A percentile compares a stretch with the other conserved stretches of the same genome.
Evolutionary conservation across 2,797 vertebrate species (phyloP).

Genomic region (Microhierax caerulescens): DNA sequence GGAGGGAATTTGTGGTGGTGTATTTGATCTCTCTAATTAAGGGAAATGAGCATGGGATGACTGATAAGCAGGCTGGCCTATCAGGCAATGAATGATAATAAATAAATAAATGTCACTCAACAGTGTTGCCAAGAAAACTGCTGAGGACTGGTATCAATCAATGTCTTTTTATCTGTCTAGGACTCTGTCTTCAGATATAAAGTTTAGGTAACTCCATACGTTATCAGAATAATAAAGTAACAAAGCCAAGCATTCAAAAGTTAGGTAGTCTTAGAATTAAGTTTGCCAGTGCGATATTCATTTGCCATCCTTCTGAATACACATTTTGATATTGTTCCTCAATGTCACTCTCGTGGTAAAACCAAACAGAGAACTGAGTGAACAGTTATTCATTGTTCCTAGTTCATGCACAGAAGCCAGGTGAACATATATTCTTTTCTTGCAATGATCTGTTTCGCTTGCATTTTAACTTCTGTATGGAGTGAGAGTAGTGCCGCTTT

Average conservation of each 20-base stretch:
- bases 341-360: neutral
- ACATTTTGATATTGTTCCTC: neutral
- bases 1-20: conserved; percentile 71
- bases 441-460: neutral
- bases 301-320: neutral
- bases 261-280: neutral
- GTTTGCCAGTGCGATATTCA: neutral
- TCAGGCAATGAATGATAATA: conserved; percentile 59
- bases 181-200: neutral
- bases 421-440: neutral
- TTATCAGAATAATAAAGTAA: conserved; percentile 1
- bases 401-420: neutral
- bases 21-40: conserved; percentile 45
- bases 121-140: conserved; percentile 23
- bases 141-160: conserved; percentile 38
- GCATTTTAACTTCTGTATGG: neutral
- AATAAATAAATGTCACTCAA: conserved; percentile 17
- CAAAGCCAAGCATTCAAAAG: neutral
- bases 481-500: neutral
- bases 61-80: conserved; percentile 69
- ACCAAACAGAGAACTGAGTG: neutral
- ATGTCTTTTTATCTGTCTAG: conserved; percentile 45
- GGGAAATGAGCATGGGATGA: conserved; percentile 60
- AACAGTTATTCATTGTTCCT: neutral
- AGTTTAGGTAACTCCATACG: neutral